Evolutionary conservation across 2,113 vertebrate species (phyloP), one percentile per base, ranked within the genome.

Genomic region (Brachionichthys hirsutus): DNA sequence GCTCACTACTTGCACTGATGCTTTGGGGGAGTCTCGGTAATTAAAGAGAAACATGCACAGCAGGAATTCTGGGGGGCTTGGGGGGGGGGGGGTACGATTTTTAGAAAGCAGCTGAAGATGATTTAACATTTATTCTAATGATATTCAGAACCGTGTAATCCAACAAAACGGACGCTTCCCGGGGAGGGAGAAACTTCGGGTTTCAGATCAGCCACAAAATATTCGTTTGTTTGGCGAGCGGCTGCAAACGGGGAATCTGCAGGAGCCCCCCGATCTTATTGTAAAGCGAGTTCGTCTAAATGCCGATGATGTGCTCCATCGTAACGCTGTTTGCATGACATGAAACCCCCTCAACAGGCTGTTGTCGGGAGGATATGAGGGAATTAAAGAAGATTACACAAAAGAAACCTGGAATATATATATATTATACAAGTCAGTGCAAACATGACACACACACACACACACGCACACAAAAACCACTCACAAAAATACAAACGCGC

Each of bases 11-110:
- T 78, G 67, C 69, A 86, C 61, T 73, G 66, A 79, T 38, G 67
- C 70, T 67, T 85, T 61, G 55, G 52, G 67, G 44, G 68, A 60
- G 48, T 69, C 57, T 73, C 54, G 51, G 67, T 75, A 56, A 79
- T 76, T 59, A 73, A 62, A 45, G 75, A 75, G 66, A 84, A 90
- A 92, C 89, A 91, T 91, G 90, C 90, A 89, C 82, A 75, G 72
- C 78, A 91, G 89, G 89, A 92, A 92, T 92, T 92, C 89, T 92
- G 91, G 90, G 78, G 63, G 53, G 62, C n/a, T n/a, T n/a, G n/a
- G n/a, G n/a, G n/a, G n/a, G n/a, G n/a, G 45, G 52, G 50, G 3
- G 22, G 65, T 65, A 44, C 19, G 45, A 20, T 35, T 64, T 16
- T 55, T 44, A 44, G 14, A 24, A 54, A 70, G 34, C 16, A 17